Evolutionary conservation across 2,113 vertebrate species (phyloP).

Genomic region (Microtus ochrogaster): DNA sequence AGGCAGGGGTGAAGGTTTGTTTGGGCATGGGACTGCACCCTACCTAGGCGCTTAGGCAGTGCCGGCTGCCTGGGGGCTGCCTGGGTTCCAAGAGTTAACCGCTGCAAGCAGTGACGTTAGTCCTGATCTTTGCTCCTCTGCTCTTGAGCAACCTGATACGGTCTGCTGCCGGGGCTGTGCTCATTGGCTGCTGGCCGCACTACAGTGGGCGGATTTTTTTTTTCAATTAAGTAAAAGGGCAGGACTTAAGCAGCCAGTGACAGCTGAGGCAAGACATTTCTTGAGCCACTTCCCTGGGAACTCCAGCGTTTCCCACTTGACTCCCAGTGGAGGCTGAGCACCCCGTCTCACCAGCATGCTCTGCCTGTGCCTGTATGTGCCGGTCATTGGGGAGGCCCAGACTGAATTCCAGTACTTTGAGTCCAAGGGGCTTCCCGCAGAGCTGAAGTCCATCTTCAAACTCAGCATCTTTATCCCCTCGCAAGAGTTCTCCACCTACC

Average conservation of each 20-base stretch:
- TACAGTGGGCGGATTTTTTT: slow-evolving; percentile 6
- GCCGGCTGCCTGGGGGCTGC: not conserved
- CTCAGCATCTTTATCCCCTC: slow-evolving; percentile 95
- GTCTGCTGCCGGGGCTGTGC: not conserved
- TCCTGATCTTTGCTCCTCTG: slow-evolving; percentile 1
- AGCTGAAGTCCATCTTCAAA: slow-evolving; percentile 94
- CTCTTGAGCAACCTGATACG: slow-evolving; percentile 70
- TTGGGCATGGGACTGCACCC: not conserved
- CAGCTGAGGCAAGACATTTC: slow-evolving; percentile 28
- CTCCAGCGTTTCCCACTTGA: slow-evolving; percentile 82
- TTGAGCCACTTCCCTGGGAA: slow-evolving; percentile 74
- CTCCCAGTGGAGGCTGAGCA: not conserved
- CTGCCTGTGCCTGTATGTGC: slow-evolving; percentile 94
- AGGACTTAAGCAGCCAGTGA: slow-evolving; percentile 83
- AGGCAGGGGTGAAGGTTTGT: slow-evolving; percentile 41
- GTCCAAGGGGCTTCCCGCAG: slow-evolving; percentile 92
- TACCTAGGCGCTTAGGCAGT: not conserved
- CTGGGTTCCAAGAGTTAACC: slow-evolving; percentile 74
- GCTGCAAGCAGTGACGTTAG: slow-evolving; percentile 68
- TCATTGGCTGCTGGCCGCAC: slow-evolving; percentile 60
- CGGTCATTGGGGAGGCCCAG: slow-evolving; percentile 88
- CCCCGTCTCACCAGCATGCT: slow-evolving; percentile 87
- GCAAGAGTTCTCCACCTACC: slow-evolving; percentile 93
- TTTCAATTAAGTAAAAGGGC: slow-evolving; percentile 82
- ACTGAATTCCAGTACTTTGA: slow-evolving; percentile 96